Evolutionary conservation across 2,797 vertebrate species (phyloP).

Genomic region (Huso huso): DNA sequence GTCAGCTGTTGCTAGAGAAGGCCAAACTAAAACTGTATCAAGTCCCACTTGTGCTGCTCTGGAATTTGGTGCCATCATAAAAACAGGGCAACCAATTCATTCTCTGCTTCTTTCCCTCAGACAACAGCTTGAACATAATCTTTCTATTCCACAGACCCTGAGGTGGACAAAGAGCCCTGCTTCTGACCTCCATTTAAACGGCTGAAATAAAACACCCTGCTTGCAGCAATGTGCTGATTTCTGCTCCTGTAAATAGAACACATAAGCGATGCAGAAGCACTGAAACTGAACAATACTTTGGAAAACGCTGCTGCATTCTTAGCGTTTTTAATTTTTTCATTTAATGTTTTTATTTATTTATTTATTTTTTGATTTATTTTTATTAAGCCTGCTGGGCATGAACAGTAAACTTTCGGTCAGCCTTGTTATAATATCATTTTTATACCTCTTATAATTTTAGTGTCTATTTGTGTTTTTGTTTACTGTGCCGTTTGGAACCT

Average conservation of each 20-base stretch:
- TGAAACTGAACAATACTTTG: neutral
- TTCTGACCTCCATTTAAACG: constrained; percentile 15
- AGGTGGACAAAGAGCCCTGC: constrained; percentile 13
- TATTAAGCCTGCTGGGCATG: too few species aligned
- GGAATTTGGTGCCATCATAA: constrained; percentile 10
- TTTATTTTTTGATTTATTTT: neutral
- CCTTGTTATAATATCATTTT: too few species aligned
- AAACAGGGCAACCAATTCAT: neutral
- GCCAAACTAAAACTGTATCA: too few species aligned
- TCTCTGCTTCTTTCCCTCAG: neutral
- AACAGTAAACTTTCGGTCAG: too few species aligned
- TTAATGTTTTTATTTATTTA: neutral
- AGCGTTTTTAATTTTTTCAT: neutral
- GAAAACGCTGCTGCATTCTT: neutral
- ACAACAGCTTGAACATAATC: neutral
- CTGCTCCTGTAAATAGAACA: too few species aligned
- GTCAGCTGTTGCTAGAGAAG: too few species aligned
- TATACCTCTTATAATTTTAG: too few species aligned
- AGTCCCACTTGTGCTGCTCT: neutral
- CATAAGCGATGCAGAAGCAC: neutral
- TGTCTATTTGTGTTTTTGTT: too few species aligned
- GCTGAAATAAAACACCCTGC: constrained; percentile 9
- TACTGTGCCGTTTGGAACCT: too few species aligned
- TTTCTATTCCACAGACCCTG: constrained; percentile 14
- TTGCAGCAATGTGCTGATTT: constrained; percentile 5